Percentiles rank a stretch among this genome's conserved stretches.
Evolutionary conservation across 2,888 invertebrate genomes (phyloP).

Genomic region (Anodontia alba): DNA sequence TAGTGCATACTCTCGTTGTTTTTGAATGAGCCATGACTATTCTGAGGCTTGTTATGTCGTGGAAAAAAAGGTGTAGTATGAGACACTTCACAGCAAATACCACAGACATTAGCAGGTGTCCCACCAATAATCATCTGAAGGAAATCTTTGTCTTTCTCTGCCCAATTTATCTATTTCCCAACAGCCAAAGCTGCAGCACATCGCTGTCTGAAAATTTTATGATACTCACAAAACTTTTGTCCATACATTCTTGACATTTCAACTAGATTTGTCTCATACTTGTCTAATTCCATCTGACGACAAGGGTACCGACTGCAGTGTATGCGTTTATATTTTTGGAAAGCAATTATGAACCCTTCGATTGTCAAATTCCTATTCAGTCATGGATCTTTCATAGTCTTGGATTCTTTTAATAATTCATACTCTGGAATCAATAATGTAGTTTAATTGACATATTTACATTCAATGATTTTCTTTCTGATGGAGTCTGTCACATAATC

Average conservation of each 20-base stretch:
- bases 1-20: neutral
- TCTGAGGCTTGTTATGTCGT: neutral
- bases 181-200: neutral
- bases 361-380: neutral
- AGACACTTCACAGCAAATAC: neutral
- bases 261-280: neutral
- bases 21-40: neutral
- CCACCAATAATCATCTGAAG: constrained; percentile 4
- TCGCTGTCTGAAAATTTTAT: neutral
- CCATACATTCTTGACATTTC: neutral
- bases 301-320: neutral
- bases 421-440: neutral
- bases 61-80: neutral
- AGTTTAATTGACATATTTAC: constrained; percentile 1
- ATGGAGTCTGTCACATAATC: too few species aligned
- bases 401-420: neutral
- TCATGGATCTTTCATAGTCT: neutral
- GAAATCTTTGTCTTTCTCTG: neutral
- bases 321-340: neutral
- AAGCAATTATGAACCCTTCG: neutral
- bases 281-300: neutral
- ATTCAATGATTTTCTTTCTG: too few species aligned
- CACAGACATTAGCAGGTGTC: neutral
- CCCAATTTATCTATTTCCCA: neutral
- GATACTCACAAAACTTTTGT: neutral